These are phyloP conservation scores for Ophion costatus DNA, from an alignment of 2,888 invertebrate genomes.

Conservation along the genomic window DNA sequence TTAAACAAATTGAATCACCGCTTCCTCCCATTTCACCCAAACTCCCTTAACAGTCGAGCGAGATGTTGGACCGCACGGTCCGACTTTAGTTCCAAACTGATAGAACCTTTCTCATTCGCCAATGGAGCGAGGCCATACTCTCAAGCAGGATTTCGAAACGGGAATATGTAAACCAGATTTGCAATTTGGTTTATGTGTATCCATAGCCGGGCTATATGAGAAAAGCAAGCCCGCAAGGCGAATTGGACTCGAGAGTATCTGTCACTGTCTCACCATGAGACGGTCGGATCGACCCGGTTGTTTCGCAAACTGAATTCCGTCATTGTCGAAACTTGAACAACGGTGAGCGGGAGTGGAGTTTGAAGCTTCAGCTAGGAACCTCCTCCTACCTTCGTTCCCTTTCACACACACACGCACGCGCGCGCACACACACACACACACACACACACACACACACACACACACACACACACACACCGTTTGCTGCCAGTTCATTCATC, in stretches of 20 bases:
- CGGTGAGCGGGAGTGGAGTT: slow-evolving; percentile 27
- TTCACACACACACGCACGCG: not conserved
- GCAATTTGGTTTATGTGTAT: slow-evolving; percentile 36
- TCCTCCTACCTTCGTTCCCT: not conserved
- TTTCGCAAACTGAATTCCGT: slow-evolving; percentile 77
- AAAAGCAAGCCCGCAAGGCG: slow-evolving; percentile 51
- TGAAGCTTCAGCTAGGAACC: slow-evolving; percentile 19
- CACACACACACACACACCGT: slow-evolving; percentile 5
- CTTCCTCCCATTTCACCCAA: not conserved
- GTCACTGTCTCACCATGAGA: slow-evolving; percentile 74
- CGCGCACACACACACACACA: not conserved
- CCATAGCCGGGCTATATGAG: slow-evolving; percentile 17
- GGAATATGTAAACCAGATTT: slow-evolving; percentile 56
- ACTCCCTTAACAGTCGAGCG: not conserved
- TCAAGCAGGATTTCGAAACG: slow-evolving; percentile 27
- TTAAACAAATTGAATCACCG: not conserved
- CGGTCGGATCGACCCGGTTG: slow-evolving; percentile 72
- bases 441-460: not conserved
- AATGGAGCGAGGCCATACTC: slow-evolving; percentile 34
- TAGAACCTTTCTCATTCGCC: slow-evolving; percentile 39
- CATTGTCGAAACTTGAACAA: slow-evolving; percentile 74
- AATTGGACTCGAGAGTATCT: slow-evolving; percentile 69
- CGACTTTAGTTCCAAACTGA: slow-evolving; percentile 53
- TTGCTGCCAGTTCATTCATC: slow-evolving; percentile 26
- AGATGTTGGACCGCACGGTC: slow-evolving; percentile 29